Evolutionary conservation across 2,888 invertebrate species (phyloP).

Genomic region (Gonocerus acuteangulatus): DNA sequence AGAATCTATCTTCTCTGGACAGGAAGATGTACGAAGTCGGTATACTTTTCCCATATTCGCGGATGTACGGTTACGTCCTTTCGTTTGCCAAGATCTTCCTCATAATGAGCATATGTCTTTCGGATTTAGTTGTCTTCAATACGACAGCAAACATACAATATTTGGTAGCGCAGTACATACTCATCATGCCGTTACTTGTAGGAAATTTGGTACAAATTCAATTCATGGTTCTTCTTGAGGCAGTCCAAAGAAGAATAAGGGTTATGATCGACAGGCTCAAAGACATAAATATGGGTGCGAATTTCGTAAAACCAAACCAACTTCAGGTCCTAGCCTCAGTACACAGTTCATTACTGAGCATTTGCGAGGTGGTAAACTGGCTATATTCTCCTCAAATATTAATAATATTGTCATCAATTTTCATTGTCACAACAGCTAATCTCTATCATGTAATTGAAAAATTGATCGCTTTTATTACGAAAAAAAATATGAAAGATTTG

Average conservation of each 20-base stretch:
- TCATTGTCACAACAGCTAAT: slow-evolving; percentile 31
- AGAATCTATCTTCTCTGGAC: slow-evolving; percentile 23
- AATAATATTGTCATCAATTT: slow-evolving; percentile 30
- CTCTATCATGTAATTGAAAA: slow-evolving; percentile 34
- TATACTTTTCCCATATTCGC: slow-evolving; percentile 7
- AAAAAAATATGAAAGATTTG: slow-evolving; percentile 7
- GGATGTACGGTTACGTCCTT: slow-evolving; percentile 10
- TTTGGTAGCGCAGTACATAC: slow-evolving; percentile 27
- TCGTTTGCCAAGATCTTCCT: slow-evolving; percentile 7
- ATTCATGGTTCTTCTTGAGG: slow-evolving; percentile 29
- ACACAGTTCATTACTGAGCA: slow-evolving; percentile 24
- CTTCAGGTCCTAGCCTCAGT: slow-evolving; percentile 20
- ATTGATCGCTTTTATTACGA: slow-evolving; percentile 13
- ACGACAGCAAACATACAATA: background rate
- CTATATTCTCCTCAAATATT: slow-evolving; percentile 32
- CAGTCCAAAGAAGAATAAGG: slow-evolving; percentile 11
- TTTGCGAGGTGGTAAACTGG: slow-evolving; percentile 25
- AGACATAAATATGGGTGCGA: background rate
- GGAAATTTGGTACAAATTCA: slow-evolving; percentile 24
- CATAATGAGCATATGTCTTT: slow-evolving; percentile 8
- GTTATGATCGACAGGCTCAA: slow-evolving; percentile 20
- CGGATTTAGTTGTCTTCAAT: slow-evolving; percentile 15
- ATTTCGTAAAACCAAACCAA: background rate
- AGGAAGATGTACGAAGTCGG: slow-evolving; percentile 23
- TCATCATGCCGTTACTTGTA: slow-evolving; percentile 26